Evolutionary conservation across 2,888 invertebrate species (phyloP).

Genomic region (Schizotus pectinicornis): DNA sequence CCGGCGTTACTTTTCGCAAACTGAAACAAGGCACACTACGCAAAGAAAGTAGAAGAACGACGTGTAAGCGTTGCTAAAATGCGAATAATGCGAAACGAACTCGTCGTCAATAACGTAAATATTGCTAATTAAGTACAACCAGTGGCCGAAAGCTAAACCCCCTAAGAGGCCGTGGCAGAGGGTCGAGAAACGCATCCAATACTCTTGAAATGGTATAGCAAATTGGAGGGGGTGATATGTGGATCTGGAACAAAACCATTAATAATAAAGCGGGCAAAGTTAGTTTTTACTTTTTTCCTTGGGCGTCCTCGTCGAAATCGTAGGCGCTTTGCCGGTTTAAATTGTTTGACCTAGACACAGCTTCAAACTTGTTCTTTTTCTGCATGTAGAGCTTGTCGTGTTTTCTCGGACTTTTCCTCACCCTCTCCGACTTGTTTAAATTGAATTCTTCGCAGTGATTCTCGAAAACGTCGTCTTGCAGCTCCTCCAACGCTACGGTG

Average conservation of each 20-base stretch:
- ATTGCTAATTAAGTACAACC: conserved; percentile 64
- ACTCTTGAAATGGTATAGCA: conserved; percentile 62
- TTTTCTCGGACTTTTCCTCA: conserved; percentile 52
- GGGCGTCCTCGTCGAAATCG: conserved; percentile 42
- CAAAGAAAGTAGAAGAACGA: conserved; percentile 65
- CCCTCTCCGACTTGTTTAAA: conserved; percentile 43
- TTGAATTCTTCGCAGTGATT: conserved; percentile 47
- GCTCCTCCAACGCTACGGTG: conserved; percentile 56
- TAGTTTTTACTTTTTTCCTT: conserved; percentile 39
- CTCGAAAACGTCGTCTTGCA: conserved; percentile 60
- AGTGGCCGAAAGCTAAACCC: conserved; percentile 66
- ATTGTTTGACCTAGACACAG: conserved; percentile 40
- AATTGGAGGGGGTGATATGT: conserved; percentile 60
- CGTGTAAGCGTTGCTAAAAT: conserved; percentile 54
- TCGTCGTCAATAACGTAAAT: conserved; percentile 53
- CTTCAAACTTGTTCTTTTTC: conserved; percentile 56
- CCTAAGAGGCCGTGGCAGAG: conserved; percentile 68
- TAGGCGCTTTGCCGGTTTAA: conserved; percentile 41
- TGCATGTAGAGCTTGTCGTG: conserved; percentile 57
- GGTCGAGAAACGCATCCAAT: conserved; percentile 62
- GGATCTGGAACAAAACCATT: not conserved
- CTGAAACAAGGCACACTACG: conserved; percentile 65
- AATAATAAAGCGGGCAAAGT: not conserved
- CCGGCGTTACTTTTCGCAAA: conserved; percentile 64
- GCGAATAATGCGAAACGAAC: conserved; percentile 52